A percentile compares a stretch with the other conserved stretches of the same genome.
Conservation (phyloP, 2,113 vertebrate species). For the Oriolus oriolus region DNA sequence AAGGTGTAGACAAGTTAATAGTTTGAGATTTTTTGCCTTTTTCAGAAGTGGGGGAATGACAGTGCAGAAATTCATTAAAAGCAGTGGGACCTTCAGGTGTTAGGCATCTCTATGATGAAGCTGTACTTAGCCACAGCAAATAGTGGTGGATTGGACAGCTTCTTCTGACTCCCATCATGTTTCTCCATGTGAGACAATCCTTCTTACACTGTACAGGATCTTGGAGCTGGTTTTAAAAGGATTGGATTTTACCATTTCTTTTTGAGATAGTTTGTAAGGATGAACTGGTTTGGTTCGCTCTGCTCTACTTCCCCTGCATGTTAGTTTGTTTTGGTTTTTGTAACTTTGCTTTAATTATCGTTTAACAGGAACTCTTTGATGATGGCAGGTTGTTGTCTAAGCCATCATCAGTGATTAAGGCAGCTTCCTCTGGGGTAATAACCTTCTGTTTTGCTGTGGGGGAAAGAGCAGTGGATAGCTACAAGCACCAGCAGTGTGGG, state of each 20-base stretch:
- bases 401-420: neutral
- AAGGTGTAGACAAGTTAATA: slow-evolving; percentile 12
- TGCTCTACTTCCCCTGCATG: neutral
- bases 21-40: neutral
- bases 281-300: neutral
- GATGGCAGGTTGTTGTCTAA: neutral
- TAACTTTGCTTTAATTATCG: neutral
- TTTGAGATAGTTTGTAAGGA: neutral
- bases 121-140: neutral
- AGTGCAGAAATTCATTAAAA: neutral
- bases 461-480: neutral
- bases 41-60: neutral
- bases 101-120: neutral
- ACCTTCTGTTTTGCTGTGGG: neutral
- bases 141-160: neutral
- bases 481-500: neutral
- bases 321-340: neutral
- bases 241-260: neutral
- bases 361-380: neutral
- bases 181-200: neutral
- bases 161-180: neutral
- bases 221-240: neutral
- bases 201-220: neutral
- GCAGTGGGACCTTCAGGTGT: neutral
- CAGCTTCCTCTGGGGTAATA: neutral